Conservation (phyloP, 2,113 vertebrate species). For the Pteronura brasiliensis region DNA sequence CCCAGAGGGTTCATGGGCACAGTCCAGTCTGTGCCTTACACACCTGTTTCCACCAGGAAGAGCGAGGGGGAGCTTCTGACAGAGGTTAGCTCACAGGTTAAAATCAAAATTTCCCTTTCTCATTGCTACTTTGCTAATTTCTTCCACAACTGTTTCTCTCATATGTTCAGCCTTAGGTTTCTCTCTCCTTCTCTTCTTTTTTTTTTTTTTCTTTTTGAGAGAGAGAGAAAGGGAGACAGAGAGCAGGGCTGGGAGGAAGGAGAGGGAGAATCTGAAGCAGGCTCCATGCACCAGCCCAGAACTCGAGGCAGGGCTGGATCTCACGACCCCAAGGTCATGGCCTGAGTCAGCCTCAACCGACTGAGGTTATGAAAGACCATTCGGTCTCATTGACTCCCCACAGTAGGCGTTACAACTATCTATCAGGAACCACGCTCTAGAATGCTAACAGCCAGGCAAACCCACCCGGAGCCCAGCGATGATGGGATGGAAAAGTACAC, state of each 20-base stretch:
- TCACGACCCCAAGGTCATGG: background rate
- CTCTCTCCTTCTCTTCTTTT: background rate
- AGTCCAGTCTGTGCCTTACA: background rate
- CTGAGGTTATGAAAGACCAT: background rate
- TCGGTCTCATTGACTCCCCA: background rate
- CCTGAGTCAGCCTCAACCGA: background rate
- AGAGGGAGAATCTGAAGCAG: background rate
- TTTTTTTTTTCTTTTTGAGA: background rate
- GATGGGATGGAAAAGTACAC: background rate
- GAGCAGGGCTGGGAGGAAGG: background rate
- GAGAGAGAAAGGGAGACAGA: background rate
- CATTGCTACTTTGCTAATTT: background rate
- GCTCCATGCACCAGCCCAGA: background rate
- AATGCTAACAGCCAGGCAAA: background rate
- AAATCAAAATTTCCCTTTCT: conserved; percentile 32
- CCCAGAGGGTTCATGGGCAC: rapidly evolving
- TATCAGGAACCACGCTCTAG: background rate
- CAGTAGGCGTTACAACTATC: background rate
- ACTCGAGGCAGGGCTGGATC: background rate
- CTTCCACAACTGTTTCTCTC: background rate
- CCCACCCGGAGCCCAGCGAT: background rate
- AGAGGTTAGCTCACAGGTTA: background rate
- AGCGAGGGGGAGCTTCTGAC: background rate
- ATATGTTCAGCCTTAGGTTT: background rate
- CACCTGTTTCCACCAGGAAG: background rate